Evolutionary conservation across 2,797 vertebrate species (phyloP).

Genomic region (Anniella stebbinsi): DNA sequence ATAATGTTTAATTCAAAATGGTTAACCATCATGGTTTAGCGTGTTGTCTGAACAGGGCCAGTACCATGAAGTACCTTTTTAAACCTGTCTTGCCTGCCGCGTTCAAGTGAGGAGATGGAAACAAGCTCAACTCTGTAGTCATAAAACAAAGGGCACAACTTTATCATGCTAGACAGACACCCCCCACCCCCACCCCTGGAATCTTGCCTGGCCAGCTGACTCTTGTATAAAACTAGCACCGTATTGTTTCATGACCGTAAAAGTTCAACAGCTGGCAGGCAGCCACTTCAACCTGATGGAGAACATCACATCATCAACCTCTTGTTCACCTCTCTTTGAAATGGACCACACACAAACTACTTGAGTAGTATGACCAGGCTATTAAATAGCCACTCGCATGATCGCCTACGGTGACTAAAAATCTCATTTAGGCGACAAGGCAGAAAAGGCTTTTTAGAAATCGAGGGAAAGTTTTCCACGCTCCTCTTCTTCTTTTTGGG

Average conservation of each 20-base stretch:
- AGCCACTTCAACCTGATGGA: neutral
- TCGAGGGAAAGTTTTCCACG: too few species aligned
- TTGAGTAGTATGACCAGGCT: too few species aligned
- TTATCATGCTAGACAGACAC: neutral
- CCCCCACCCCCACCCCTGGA: neutral
- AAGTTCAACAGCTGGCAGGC: neutral
- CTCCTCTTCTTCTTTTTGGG: too few species aligned
- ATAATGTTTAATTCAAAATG: too few species aligned
- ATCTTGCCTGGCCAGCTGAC: neutral
- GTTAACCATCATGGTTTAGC: too few species aligned
- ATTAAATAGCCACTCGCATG: neutral
- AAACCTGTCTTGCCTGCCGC: neutral
- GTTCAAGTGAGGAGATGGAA: neutral
- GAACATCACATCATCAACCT: neutral
- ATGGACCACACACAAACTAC: neutral
- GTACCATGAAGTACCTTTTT: neutral
- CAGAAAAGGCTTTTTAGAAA: neutral
- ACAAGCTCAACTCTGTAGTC: neutral
- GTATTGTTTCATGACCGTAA: neutral
- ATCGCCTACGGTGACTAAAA: neutral
- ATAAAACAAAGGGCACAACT: neutral
- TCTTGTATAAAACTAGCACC: neutral
- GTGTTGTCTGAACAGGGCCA: too few species aligned
- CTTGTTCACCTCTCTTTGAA: conserved; percentile 1
- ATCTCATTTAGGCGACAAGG: neutral